Evolutionary conservation across 1,140 invertebrate genomes (phyloP).

Genomic region (Drosophila subpulchrella): DNA sequence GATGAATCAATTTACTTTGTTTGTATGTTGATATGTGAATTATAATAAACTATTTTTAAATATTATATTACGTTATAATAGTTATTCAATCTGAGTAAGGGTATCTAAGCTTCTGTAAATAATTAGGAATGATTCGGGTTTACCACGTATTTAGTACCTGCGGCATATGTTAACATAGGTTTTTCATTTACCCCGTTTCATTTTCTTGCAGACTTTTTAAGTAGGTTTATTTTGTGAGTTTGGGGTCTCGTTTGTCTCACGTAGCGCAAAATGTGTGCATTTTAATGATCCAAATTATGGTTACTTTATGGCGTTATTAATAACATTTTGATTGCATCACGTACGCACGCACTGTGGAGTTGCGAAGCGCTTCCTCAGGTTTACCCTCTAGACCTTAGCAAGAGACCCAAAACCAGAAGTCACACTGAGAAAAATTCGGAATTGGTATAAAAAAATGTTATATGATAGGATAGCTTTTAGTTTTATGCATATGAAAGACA

Average conservation of each 20-base stretch:
- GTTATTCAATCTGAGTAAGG: neutral
- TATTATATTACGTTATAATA: neutral
- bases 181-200: slow-evolving; percentile 19
- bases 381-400: slow-evolving; percentile 22
- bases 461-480: no score
- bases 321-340: slow-evolving; percentile 83
- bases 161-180: slow-evolving; percentile 28
- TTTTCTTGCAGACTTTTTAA: slow-evolving; percentile 11
- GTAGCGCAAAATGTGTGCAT: slow-evolving; percentile 75
- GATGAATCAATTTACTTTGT: no score
- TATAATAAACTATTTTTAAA: neutral
- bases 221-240: slow-evolving; percentile 28
- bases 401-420: slow-evolving; percentile 11
- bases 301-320: slow-evolving; percentile 83
- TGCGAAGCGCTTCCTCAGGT: slow-evolving; percentile 8
- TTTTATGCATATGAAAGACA: no score
- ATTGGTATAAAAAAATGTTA: no score
- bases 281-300: slow-evolving; percentile 81
- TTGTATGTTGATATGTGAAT: no score
- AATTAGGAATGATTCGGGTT: neutral
- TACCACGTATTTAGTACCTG: slow-evolving; percentile 20
- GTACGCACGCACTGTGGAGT: slow-evolving; percentile 64
- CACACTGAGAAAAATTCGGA: slow-evolving; percentile 3
- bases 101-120: neutral
- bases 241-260: slow-evolving; percentile 43